Evolutionary conservation across 2,888 invertebrate genomes (phyloP).

Genomic region (Cotesia congregata): DNA sequence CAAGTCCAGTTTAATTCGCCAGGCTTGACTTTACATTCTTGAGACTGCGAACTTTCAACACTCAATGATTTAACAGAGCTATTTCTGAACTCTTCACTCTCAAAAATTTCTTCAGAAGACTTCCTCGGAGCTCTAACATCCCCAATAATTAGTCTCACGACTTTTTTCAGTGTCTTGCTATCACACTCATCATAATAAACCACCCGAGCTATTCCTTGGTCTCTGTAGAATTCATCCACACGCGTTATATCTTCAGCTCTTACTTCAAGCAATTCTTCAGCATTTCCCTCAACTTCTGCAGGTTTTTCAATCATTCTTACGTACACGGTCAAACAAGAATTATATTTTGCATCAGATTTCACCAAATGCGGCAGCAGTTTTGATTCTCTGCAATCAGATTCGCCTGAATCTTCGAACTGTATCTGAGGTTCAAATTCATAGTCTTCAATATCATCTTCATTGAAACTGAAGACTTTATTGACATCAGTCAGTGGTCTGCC

Average conservation of each 20-base stretch:
- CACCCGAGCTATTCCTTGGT: constrained; percentile 74
- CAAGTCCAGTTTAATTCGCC: constrained; percentile 68
- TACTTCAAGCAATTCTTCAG: constrained; percentile 41
- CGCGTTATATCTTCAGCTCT: constrained; percentile 70
- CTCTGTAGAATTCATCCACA: constrained; percentile 75
- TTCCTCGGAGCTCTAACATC: constrained; percentile 63
- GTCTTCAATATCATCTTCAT: constrained; percentile 50
- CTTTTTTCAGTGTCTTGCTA: constrained; percentile 72
- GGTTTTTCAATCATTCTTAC: constrained; percentile 67
- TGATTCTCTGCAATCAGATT: constrained; percentile 69
- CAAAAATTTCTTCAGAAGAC: constrained; percentile 69
- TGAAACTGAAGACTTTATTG: constrained; percentile 46
- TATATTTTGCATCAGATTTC: constrained; percentile 64
- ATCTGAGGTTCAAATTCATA: constrained; percentile 67
- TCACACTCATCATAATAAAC: constrained; percentile 75
- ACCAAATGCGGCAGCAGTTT: constrained; percentile 73
- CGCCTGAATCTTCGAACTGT: constrained; percentile 69
- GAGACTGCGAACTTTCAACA: not conserved
- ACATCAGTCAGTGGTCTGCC: constrained; percentile 59
- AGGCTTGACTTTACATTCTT: constrained; percentile 40
- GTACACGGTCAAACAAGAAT: constrained; percentile 74
- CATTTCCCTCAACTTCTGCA: constrained; percentile 23
- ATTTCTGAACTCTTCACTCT: constrained; percentile 54
- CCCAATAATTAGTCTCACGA: constrained; percentile 72
- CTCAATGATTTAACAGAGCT: constrained; percentile 25